Base-by-base conservation (phyloP, 2,888 invertebrate species). In the Limnephilus lunatus region DNA sequence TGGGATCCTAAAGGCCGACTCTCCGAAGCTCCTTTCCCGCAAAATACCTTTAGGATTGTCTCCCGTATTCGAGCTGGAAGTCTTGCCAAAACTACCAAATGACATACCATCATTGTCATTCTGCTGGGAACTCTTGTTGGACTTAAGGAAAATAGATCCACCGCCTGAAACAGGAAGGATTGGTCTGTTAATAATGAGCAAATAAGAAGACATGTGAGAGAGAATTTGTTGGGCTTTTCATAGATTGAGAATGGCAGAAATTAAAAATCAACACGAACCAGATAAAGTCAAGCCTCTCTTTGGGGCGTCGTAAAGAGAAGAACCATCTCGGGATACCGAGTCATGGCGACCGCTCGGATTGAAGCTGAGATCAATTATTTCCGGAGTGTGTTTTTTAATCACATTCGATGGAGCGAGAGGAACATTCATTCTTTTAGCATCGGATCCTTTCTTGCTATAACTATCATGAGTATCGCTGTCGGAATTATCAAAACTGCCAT, bases 101-200 rank as follows among this genome's bases (percentile, higher is more conserved):
- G 81, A 35, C 11, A 48, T 32, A 32, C 89, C 81, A 25, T 90
- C 91, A 80, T 90, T 93, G 3, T 89, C 81, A 80, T 91, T 91
- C 93, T 94, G 93, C 94, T 95, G 85, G 94, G 94, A 93, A 92
- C 94, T 92, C 93, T 95, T 95, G 85, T 96, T 96, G 1, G 96
- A 96, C 94, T 97, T 97, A 12, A 97, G 95, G 94, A 97, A 97
- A 96, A 97, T 97, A 7, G 96, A 95, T 2, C 97, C 97, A n/a
- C 96, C 97, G 1, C 97, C 97, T 94, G 89, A 92, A 92, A 93
- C 92, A 53, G 31, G 14, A 81, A 81, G 15, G 31, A 82, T 91
- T 88, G 90, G 81, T 30, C 15, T n/a, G 53, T 88, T 90, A 89
- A 92, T 89, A 92, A 86, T 68, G 25, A 25, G 68, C 68, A 68